Evolutionary conservation across 2,888 invertebrate species (phyloP), one percentile per base, ranked within the genome.

Genomic region (Lottia scabra): DNA sequence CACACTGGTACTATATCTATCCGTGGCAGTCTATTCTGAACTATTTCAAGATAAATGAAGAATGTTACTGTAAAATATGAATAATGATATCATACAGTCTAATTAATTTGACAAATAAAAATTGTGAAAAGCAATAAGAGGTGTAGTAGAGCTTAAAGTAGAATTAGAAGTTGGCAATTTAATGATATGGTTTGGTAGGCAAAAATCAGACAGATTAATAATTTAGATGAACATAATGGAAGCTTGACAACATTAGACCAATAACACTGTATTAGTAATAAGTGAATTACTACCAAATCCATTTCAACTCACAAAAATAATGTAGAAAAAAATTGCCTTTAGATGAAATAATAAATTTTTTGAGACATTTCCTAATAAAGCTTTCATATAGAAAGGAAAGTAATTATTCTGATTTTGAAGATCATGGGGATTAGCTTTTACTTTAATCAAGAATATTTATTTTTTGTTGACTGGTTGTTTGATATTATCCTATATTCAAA

Each of bases 161-260:
- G 56, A n/a, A n/a, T n/a, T 19, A 56, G n/a, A 56, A 56, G 56
- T 56, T 56, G 56, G n/a, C 56, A 19, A 56, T 56, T 56, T 56
- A 19, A 56, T 56, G 56, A 56, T 56, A 56, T 56, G 56, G 56
- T 56, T 56, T 56, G 12, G 56, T 56, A 56, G 19, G 56, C 56
- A 56, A 56, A 56, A 56, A 56, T 56, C 56, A 56, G 56, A 56
- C 56, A 19, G n/a, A 56, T 56, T 56, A 56, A 56, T 56, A 56
- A 56, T 56, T 56, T 56, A 56, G 56, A 19, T 56, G n/a, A n/a
- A 56, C 56, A 56, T 56, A 56, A 56, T 56, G 56, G 56, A 56
- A 56, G 56, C 56, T 56, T 56, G 56, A 56, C 56, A 56, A 56
- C 56, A 56, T 56, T 56, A 56, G 56, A 56, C 56, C 56, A 56